Base-by-base conservation (phyloP, 2,797 vertebrate species). In the Anableps anableps region DNA sequence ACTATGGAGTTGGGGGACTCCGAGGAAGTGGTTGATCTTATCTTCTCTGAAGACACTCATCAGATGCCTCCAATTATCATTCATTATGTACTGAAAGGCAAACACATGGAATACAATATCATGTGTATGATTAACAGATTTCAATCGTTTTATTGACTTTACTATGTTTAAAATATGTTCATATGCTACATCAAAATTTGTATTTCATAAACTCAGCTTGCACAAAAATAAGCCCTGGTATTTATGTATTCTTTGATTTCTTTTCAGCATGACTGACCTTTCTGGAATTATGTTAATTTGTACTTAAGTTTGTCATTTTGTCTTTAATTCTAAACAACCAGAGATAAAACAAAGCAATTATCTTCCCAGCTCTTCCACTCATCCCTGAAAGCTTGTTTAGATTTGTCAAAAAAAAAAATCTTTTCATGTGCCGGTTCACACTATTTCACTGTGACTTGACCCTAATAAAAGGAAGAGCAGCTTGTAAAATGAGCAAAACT, bases 401-500 rank as follows among this genome's bases (percentile, higher is more conserved):
- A 51, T 79, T 50, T 38, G 17, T 3, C 21, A 64, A 73, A 74
- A 26, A 74, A 26, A 60, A 6, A 58, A 76, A 45, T 55, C 23
- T 64, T 72, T 75, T 83, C 41, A 77, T 53, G 36, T 79, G 80
- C 60, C 75, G 1, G 4, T 70, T 21, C 53, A 43, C 68, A 72
- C 41, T 48, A 76, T 70, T 75, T 48, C n/a, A 62, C 80, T 29
- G 83, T 80, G 75, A 85, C 77, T 86, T 89, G 86, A 88, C 82
- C 84, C 51, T 41, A 21, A 66, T 66, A 66, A 38, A 36, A 66
- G 31, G 62, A 36, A 83, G 82, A 74, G 66, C 72, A 80, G 75
- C 78, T 82, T 17, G 47, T 89, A 74, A 84, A 88, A 86, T 85
- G 84, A 82, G 68, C 70, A 85, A 88, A 89, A 82, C 75, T 81